phyloP scores from a whole-genome alignment of 2,888 invertebrate species.

The Hypena proboscidalis region DNA sequence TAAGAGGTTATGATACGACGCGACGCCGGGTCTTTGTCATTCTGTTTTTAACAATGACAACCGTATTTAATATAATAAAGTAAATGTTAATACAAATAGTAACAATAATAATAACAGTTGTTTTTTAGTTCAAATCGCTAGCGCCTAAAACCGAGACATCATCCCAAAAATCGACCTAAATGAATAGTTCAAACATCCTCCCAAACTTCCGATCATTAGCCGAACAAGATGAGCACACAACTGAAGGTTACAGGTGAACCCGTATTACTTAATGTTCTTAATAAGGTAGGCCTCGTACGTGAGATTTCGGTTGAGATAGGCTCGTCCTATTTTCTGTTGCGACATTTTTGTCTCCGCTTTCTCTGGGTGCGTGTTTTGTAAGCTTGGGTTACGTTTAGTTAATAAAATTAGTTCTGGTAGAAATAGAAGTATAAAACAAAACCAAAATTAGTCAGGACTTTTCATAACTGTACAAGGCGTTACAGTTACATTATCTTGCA shows the following conservation, averaged over 20 bases:
- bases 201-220: constrained; percentile 46
- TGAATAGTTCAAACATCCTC: constrained; percentile 40
- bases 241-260: constrained; percentile 41
- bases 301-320: constrained; percentile 37
- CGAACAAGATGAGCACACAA: constrained; percentile 50
- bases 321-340: constrained; percentile 36
- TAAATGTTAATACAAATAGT: too few relatives aligned
- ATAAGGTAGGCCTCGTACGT: constrained; percentile 36
- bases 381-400: background rate
- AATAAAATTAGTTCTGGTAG: too few relatives aligned
- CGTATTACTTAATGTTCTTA: constrained; percentile 37
- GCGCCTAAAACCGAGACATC: background rate
- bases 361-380: constrained; percentile 3
- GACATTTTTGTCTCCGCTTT: constrained; percentile 23
- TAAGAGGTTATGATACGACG: too few relatives aligned
- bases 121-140: too few relatives aligned
- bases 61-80: too few relatives aligned
- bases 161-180: constrained; percentile 29
- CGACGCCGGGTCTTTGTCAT: too few relatives aligned
- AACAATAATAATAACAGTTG: too few relatives aligned
- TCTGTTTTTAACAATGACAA: too few relatives aligned
- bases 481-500: too few relatives aligned
- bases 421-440: too few relatives aligned
- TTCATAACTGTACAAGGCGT: too few relatives aligned
- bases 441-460: too few relatives aligned